Evolutionary conservation across 2,888 invertebrate species (phyloP), one percentile per base, ranked within the genome.

Genomic region (Agrotis segetum): DNA sequence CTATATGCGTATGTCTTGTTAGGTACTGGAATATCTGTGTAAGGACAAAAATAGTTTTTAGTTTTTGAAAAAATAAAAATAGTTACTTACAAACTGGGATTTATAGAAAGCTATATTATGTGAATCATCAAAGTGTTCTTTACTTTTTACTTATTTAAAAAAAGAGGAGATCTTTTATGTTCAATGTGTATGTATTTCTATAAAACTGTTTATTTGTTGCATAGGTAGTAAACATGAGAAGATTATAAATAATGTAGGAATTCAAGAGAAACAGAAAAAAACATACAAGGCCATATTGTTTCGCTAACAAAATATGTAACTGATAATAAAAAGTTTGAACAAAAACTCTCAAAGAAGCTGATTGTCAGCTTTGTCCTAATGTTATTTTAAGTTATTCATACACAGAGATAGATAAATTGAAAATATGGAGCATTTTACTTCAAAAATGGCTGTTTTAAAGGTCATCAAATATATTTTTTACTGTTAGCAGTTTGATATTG

Each of bases 1-100:
- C 97, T 97, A 90, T 99, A 99, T 17, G 98, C 98, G 91, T 98
- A 99, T 1, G 98, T 98, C 92, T 98, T 98, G 90, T 98, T 98
- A 83, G 96, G 96, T 71, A 97, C 92, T 60, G 96, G 95, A 85
- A 95, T 93, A 82, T 97, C 96, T 93, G 92, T 50, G 29, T n/a
- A 53, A 46, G 34, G 46, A 67, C 17, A 58, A 4, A 52, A 47
- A 40, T 21, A 21, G 14, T 29, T 68, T 6, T 68, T 14, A 21
- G 17, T 9, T 13, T 11, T 16, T n/a, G 13, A 29, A 29, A 29
- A 29, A 29, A 24, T 24, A 24, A 5, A 29, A 29, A 29, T 29
- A 29, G 2, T 29, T 29, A 34, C 1, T 7, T 34, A 34, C 34
- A 7, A 34, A 7, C 34, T 34, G 34, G 34, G 7, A 34, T 7